Evolutionary conservation across 1,140 invertebrate species (phyloP).

Genomic region (Lerema accius): DNA sequence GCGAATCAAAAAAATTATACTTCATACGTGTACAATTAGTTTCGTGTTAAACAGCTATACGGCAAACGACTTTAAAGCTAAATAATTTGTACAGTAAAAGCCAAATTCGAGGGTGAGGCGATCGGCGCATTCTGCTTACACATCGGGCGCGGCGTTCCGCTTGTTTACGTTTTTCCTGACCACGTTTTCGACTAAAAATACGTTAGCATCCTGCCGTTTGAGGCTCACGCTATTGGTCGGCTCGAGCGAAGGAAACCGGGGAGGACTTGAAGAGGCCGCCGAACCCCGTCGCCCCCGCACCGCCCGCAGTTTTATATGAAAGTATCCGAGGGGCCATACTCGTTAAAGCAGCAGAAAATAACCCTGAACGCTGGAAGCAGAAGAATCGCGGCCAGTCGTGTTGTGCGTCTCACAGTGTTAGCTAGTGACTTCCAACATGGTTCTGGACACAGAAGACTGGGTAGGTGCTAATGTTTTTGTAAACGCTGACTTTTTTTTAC

Average conservation of each 20-base stretch:
- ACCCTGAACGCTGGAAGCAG: conserved; percentile 78
- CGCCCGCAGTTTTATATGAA: conserved; percentile 66
- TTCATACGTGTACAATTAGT: conserved; percentile 24
- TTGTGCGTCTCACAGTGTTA: conserved; percentile 81
- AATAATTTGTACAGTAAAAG: conserved; percentile 41
- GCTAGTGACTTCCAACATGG: conserved; percentile 80
- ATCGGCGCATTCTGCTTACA: conserved; percentile 34
- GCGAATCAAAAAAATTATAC: not conserved
- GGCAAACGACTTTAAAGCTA: conserved; percentile 50
- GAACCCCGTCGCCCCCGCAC: conserved; percentile 45
- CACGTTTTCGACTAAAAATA: conserved; percentile 80
- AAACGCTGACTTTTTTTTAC: not conserved
- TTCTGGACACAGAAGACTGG: conserved; percentile 80
- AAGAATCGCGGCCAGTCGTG: conserved; percentile 72
- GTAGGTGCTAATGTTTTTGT: conserved; percentile 55
- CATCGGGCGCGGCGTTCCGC: conserved; percentile 38
- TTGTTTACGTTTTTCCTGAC: conserved; percentile 79
- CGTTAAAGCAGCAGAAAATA: conserved; percentile 78
- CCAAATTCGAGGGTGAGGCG: conserved; percentile 48
- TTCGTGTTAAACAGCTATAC: conserved; percentile 50
- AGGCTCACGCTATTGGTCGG: conserved; percentile 73
- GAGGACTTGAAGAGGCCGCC: conserved; percentile 54
- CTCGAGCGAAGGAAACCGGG: conserved; percentile 63
- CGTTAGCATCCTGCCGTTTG: conserved; percentile 79
- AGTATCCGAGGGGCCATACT: conserved; percentile 67